Evolutionary conservation across 2,797 vertebrate species (phyloP), one percentile per base, ranked within the genome.

Genomic region (Arrhamphus sclerolepis): DNA sequence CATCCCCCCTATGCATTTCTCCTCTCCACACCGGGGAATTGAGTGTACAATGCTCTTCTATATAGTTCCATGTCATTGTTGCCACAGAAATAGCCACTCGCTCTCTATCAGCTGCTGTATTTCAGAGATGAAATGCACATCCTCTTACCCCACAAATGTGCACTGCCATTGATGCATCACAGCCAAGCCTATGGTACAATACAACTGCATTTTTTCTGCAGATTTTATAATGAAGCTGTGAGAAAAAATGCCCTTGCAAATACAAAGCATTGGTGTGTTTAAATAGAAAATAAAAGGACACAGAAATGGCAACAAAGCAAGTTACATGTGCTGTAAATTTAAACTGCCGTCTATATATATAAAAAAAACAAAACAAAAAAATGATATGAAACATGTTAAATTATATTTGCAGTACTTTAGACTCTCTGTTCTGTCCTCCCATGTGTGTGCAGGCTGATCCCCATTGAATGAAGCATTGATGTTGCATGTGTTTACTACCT

Each of bases 21-120:
- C 46, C 29, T 72, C 52, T 70, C 55, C 53, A 78, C 80, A 44
- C 72, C 48, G 71, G 82, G 83, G 83, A 72, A 72, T 87, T 69
- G 59, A 31, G 74, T 62, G 72, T 84, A 59, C 19, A 26, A 62
- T 62, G 55, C 62, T 76, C 70, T n/a, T 71, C 68, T 83, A 46
- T 69, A 78, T 34, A 34, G 70, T 72, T 67, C 72, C 62, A 52
- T 20, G 54, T 78, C 70, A 81, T 75, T 78, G 71, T 76, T 79
- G 66, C 80, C 66, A 80, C 86, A 78, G 74, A 90, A 91, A 89
- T 86, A 85, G 84, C 78, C 80, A 40, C 63, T 65, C n/a, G 18
- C 43, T 89, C 84, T 78, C 85, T 66, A 65, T 78, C 19, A 74
- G 66, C 65, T 59, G 6, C 24, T 26, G 24, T 26, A 26, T 72